These are phyloP conservation scores for Fistularia commersonii DNA, from an alignment of 2,797 vertebrate genomes.

Conservation along the genomic window DNA sequence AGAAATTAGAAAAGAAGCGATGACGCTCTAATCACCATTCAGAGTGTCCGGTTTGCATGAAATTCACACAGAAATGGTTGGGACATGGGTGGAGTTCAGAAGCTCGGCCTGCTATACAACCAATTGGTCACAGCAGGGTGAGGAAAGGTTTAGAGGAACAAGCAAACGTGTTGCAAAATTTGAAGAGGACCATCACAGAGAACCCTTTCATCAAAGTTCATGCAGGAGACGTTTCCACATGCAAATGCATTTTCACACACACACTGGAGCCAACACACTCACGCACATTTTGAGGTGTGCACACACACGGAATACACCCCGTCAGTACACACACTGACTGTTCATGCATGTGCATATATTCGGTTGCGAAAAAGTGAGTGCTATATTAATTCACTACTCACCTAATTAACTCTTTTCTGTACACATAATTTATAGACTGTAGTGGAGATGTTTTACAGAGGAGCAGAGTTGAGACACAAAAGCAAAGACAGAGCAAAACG, in stretches of 20 bases:
- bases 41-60: slow-evolving; percentile 12
- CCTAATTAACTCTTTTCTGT: slow-evolving; percentile 78
- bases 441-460: slow-evolving; percentile 73
- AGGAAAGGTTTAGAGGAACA: slow-evolving; percentile 31
- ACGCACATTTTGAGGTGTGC: slow-evolving; percentile 9
- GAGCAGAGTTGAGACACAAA: slow-evolving; percentile 70
- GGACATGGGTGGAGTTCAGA: slow-evolving; percentile 47
- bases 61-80: slow-evolving; percentile 24
- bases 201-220: slow-evolving; percentile 48
- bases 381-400: slow-evolving; percentile 73
- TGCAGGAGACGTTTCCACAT: slow-evolving; percentile 45
- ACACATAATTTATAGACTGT: slow-evolving; percentile 76
- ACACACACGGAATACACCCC: neutral
- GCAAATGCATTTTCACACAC: neutral
- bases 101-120: slow-evolving; percentile 42
- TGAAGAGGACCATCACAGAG: slow-evolving; percentile 10
- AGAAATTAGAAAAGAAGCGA: slow-evolving; percentile 1
- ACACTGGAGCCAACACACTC: neutral
- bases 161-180: slow-evolving; percentile 21
- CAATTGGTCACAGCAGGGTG: slow-evolving; percentile 56
- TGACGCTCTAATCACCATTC: slow-evolving; percentile 8
- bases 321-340: slow-evolving; percentile 17
- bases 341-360: slow-evolving; percentile 61
- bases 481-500: slow-evolving; percentile 70
- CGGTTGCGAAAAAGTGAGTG: slow-evolving; percentile 44